Percentiles rank a stretch among this genome's conserved stretches.
These are phyloP conservation scores for Omphaloscelis lunosa DNA, from an alignment of 2,888 invertebrate species.

Conservation along the genomic window DNA sequence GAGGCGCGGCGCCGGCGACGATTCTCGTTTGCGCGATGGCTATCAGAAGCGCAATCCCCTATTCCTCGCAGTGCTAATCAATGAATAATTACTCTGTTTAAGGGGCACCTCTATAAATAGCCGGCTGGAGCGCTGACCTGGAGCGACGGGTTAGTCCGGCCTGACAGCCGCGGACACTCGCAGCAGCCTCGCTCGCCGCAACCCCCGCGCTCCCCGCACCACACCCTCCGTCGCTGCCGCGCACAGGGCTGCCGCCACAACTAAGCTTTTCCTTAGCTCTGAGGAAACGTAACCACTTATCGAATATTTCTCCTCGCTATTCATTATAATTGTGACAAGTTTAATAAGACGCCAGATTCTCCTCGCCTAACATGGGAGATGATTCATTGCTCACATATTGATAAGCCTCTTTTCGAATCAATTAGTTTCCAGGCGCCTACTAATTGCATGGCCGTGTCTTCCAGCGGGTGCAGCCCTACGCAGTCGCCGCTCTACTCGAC, in stretches of 20 bases:
- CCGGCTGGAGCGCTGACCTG: conserved; percentile 91
- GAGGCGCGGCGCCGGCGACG: conserved; percentile 86
- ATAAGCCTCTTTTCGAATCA: conserved; percentile 49
- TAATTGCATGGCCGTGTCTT: conserved; percentile 46
- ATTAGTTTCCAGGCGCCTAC: conserved; percentile 58
- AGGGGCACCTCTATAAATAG: conserved; percentile 91
- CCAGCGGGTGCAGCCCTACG: conserved; percentile 69
- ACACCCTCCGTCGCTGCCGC: conserved; percentile 60
- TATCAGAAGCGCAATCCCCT: conserved; percentile 90
- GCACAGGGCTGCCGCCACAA: conserved; percentile 63
- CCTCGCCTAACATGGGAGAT: conserved; percentile 39
- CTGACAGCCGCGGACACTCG: conserved; percentile 88
- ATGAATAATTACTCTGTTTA: conserved; percentile 91
- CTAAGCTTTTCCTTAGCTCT: conserved; percentile 23
- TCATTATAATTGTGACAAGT: conserved; percentile 42
- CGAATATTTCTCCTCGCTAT: conserved; percentile 25
- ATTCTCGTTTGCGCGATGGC: conserved; percentile 89
- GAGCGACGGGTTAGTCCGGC: conserved; percentile 90
- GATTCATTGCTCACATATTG: conserved; percentile 50
- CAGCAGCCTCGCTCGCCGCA: conserved; percentile 81
- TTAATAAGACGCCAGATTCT: conserved; percentile 48
- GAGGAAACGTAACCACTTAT: conserved; percentile 29
- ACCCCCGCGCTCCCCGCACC: conserved; percentile 65
- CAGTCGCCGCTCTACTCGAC: conserved; percentile 79
- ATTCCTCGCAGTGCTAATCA: conserved; percentile 91